phyloP scores from a whole-genome alignment of 2,113 vertebrate species.

The Sialia sialis region DNA sequence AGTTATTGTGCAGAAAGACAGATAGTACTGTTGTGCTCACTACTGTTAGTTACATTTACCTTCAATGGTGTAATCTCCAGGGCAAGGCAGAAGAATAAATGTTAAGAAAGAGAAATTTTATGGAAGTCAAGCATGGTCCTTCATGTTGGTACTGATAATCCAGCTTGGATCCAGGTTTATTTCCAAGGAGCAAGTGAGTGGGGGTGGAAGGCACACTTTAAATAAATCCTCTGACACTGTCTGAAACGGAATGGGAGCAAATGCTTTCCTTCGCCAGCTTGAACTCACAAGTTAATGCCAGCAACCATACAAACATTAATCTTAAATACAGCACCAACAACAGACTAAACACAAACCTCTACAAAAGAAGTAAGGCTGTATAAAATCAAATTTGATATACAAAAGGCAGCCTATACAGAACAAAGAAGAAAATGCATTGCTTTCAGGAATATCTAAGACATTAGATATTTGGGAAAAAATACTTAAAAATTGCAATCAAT shows the following conservation, averaged over 20 bases:
- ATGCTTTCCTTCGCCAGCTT: not conserved
- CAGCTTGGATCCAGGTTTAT: not conserved
- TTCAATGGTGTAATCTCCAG: not conserved
- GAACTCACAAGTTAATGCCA: not conserved
- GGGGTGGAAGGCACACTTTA: not conserved
- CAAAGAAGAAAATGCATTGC: not conserved
- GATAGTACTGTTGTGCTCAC: not conserved
- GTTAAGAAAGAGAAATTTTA: not conserved
- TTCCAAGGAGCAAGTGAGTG: not conserved
- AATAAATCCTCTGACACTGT: not conserved
- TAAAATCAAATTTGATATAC: not conserved
- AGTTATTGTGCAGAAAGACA: not conserved
- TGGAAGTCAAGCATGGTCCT: not conserved
- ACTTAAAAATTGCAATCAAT: not conserved
- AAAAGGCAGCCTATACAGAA: not conserved
- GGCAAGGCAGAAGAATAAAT: not conserved
- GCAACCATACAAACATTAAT: not conserved
- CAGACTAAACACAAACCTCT: conserved; percentile 19
- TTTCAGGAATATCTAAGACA: not conserved
- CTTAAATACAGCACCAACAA: not conserved
- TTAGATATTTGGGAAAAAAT: not conserved
- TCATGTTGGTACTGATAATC: not conserved
- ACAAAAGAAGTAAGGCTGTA: not conserved
- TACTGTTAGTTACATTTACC: not conserved
- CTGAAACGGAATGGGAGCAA: conserved; percentile 6